These are phyloP conservation scores for Epirrita christyi DNA, from an alignment of 2,888 invertebrate genomes.

Conservation along the genomic window DNA sequence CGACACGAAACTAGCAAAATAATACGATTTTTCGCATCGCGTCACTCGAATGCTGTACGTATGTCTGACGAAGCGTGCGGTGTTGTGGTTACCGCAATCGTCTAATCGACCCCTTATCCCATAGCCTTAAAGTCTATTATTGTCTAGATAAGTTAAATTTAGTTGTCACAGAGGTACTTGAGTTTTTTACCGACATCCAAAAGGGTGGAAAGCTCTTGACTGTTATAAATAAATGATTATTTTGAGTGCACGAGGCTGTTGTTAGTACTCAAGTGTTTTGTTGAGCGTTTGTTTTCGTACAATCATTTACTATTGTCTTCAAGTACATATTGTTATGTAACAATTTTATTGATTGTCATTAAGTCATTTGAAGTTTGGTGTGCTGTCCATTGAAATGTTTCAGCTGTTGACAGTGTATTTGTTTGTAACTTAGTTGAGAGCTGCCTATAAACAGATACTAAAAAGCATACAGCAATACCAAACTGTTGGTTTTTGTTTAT, in stretches of 20 bases:
- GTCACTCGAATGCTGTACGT: conserved; percentile 29
- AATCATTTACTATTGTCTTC: conserved; percentile 35
- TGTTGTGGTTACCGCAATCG: conserved; percentile 22
- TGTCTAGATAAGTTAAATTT: conserved; percentile 14
- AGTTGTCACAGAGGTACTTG: conserved; percentile 31
- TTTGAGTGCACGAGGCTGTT: conserved; percentile 35
- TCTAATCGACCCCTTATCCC: conserved; percentile 22
- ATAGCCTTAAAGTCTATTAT: conserved; percentile 28
- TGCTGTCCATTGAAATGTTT: too few species aligned
- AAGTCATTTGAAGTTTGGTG: background rate
- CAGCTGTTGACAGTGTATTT: too few species aligned
- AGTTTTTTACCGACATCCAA: conserved; percentile 36
- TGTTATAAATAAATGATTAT: conserved; percentile 46
- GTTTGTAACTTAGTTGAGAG: too few species aligned
- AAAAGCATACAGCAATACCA: too few species aligned
- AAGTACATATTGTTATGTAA: background rate
- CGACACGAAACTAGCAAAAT: conserved; percentile 41
- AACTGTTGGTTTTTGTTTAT: too few species aligned
- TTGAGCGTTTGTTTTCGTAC: conserved; percentile 31
- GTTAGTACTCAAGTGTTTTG: conserved; percentile 31
- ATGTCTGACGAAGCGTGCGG: conserved; percentile 26
- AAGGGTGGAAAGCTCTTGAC: conserved; percentile 45
- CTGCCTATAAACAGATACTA: too few species aligned
- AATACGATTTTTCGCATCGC: conserved; percentile 44
- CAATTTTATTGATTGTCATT: conserved; percentile 5